Percentiles rank a stretch among this genome's conserved stretches.
Evolutionary conservation across 2,888 invertebrate genomes (phyloP).

Genomic region (Sminthurides aquaticus): DNA sequence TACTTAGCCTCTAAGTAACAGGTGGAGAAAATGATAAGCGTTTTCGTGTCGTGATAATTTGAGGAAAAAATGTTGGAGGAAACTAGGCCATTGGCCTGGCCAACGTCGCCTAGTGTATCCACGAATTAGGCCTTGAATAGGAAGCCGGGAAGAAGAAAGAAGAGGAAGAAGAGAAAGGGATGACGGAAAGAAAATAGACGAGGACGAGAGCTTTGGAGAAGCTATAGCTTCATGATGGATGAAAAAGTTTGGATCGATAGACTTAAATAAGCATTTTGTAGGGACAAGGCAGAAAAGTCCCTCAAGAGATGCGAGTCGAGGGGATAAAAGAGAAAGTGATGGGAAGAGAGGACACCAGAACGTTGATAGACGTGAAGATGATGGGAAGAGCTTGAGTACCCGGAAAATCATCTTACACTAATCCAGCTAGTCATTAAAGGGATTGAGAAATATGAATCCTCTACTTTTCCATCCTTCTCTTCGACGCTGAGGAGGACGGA

Average conservation of each 20-base stretch:
- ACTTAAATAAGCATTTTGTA: neutral
- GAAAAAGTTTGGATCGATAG: neutral
- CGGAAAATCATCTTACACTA: neutral
- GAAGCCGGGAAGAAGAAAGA: too few relatives aligned
- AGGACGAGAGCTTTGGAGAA: neutral
- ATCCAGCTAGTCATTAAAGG: conserved; percentile 11
- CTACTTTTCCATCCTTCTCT: neutral
- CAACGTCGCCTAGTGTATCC: too few relatives aligned
- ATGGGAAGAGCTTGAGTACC: neutral
- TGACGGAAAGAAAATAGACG: neutral
- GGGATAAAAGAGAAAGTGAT: neutral
- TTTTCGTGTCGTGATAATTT: neutral
- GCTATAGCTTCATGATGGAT: neutral
- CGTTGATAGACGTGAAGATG: neutral
- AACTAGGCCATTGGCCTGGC: too few relatives aligned
- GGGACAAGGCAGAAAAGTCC: neutral
- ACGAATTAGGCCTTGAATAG: too few relatives aligned
- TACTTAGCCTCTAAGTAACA: too few relatives aligned
- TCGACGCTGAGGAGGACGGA: too few relatives aligned
- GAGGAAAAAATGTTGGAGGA: neutral
- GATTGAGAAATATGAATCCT: conserved; percentile 6
- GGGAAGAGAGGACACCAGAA: neutral
- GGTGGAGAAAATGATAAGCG: neutral
- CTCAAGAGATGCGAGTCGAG: neutral
- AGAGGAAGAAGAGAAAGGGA: too few relatives aligned